A percentile compares a stretch with the other conserved stretches of the same genome.
These are phyloP conservation scores for Jaculus jaculus DNA, from an alignment of 2,113 vertebrate genomes.

Conservation along the genomic window DNA sequence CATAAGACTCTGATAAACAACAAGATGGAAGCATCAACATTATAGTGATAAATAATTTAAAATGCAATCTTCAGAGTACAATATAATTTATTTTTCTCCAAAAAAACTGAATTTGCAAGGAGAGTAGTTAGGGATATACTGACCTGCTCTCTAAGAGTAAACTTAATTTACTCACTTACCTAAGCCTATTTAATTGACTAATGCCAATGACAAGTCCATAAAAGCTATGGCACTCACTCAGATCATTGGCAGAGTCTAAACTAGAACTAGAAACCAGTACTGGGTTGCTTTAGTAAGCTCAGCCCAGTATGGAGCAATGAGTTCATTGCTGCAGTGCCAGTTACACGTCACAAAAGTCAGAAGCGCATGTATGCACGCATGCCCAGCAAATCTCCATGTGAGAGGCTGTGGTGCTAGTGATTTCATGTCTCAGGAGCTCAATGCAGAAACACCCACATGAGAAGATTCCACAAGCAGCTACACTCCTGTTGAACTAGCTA, in stretches of 20 bases:
- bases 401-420: neutral
- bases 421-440: neutral
- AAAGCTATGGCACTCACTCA: neutral
- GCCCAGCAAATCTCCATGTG: neutral
- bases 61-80: neutral
- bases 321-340: no score
- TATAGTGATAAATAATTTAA: slow-evolving; percentile 23
- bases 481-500: neutral
- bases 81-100: neutral
- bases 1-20: slow-evolving; percentile 44
- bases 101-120: slow-evolving; percentile 31
- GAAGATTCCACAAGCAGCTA: neutral
- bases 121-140: neutral
- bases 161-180: neutral
- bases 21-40: neutral
- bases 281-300: no score
- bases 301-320: no score
- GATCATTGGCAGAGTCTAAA: neutral
- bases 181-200: neutral
- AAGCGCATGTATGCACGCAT: neutral
- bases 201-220: neutral
- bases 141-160: neutral
- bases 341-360: neutral
- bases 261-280: neutral
- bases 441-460: neutral